Evolutionary conservation across 1,140 invertebrate species (phyloP).

Genomic region (Matsumurasca onukii): DNA sequence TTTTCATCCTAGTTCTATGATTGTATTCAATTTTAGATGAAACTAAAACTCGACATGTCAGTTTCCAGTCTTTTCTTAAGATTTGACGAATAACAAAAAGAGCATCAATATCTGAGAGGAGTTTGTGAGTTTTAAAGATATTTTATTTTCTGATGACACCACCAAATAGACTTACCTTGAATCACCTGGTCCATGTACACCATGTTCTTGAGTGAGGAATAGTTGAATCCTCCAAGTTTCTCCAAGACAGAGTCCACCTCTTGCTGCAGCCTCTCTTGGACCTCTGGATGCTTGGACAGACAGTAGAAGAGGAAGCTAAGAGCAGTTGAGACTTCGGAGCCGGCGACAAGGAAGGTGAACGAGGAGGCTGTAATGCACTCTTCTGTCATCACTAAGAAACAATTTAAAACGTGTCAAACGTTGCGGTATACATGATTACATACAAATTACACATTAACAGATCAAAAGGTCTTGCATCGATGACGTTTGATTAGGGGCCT

Average conservation of each 20-base stretch:
- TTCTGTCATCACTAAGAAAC: slow-evolving; percentile 1
- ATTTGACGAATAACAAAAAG: too few species aligned
- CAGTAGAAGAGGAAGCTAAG: not conserved
- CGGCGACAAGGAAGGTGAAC: not conserved
- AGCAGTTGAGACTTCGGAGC: not conserved
- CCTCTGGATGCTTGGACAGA: not conserved
- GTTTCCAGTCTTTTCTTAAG: too few species aligned
- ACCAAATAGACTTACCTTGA: not conserved
- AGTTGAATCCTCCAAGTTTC: not conserved
- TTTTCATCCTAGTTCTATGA: too few species aligned
- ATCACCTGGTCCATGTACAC: not conserved
- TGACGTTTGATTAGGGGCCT: too few species aligned
- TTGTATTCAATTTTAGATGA: too few species aligned
- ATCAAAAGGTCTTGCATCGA: too few species aligned
- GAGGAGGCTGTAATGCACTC: not conserved
- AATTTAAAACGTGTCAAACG: too few species aligned
- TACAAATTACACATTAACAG: too few species aligned
- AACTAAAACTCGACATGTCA: too few species aligned
- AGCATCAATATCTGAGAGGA: slow-evolving; percentile 56
- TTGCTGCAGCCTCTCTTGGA: not conserved
- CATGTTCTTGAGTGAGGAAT: not conserved
- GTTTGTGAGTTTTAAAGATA: slow-evolving; percentile 53
- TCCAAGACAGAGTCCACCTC: not conserved
- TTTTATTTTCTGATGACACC: slow-evolving; percentile 51
- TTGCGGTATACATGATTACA: too few species aligned